Evolutionary conservation across 2,888 invertebrate genomes (phyloP).

Genomic region (Brachyopa scutellaris): DNA sequence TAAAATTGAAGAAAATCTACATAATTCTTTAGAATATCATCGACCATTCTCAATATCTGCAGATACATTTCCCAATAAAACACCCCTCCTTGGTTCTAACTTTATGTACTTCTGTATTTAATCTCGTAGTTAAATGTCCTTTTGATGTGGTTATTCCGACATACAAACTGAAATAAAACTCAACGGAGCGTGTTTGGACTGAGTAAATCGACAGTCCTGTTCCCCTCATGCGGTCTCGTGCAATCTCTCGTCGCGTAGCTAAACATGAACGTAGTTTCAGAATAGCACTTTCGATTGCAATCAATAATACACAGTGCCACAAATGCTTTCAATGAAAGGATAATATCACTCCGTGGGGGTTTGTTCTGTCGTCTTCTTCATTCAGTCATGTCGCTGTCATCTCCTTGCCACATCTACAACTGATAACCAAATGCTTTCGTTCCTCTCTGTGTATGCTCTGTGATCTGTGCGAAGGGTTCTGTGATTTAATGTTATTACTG

Average conservation of each 20-base stretch:
- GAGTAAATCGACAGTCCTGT: constrained; percentile 38
- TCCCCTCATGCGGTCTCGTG: constrained; percentile 28
- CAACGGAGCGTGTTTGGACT: constrained; percentile 53
- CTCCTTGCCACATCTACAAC: constrained; percentile 49
- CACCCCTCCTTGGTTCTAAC: not conserved
- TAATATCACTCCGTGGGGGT: constrained; percentile 60
- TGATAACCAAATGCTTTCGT: constrained; percentile 50
- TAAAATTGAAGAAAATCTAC: not conserved
- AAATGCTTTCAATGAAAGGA: constrained; percentile 68
- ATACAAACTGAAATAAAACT: constrained; percentile 50
- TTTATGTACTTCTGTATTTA: constrained; percentile 38
- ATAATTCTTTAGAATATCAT: constrained; percentile 11
- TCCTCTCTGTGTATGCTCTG: not conserved
- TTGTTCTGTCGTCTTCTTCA: constrained; percentile 12
- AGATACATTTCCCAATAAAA: not conserved
- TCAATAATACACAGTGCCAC: constrained; percentile 65
- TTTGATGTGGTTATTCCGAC: constrained; percentile 64
- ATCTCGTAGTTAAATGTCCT: constrained; percentile 55
- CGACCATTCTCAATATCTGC: constrained; percentile 1
- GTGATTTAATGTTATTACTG: constrained; percentile 70
- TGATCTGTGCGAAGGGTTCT: constrained; percentile 45
- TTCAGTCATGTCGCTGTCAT: constrained; percentile 32
- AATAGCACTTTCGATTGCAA: constrained; percentile 62
- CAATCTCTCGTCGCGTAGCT: constrained; percentile 6
- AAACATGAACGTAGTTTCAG: constrained; percentile 29